These are phyloP conservation scores for Vicugna pacos DNA, from an alignment of 2,113 vertebrate species.

Conservation along the genomic window DNA sequence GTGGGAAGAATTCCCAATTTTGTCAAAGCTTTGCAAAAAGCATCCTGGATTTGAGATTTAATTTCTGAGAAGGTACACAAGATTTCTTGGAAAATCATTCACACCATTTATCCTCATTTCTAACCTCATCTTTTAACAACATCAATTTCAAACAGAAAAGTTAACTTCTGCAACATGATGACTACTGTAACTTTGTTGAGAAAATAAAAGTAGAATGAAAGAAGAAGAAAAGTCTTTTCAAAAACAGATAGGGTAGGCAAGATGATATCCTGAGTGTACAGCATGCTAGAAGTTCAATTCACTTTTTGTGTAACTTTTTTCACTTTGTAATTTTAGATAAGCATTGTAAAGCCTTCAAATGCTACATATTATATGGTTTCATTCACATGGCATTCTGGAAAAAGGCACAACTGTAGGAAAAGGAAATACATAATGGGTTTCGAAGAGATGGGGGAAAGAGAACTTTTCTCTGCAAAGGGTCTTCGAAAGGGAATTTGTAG, in stretches of 20 bases:
- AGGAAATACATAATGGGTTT: background rate
- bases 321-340: constrained; percentile 96
- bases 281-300: constrained; percentile 94
- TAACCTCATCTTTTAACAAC: constrained; percentile 94
- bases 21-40: constrained; percentile 94
- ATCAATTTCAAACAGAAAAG: constrained; percentile 95
- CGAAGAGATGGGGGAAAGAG: background rate
- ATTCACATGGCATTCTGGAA: background rate
- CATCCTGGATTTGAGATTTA: constrained; percentile 95
- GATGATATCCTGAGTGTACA: constrained; percentile 97
- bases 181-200: constrained; percentile 97
- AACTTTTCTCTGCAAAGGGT: background rate
- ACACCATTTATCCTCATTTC: constrained; percentile 93
- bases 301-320: constrained; percentile 96
- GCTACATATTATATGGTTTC: background rate
- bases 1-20: constrained; percentile 94
- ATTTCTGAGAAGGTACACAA: constrained; percentile 94
- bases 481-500: background rate
- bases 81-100: constrained; percentile 97
- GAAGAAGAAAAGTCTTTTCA: constrained; percentile 96
- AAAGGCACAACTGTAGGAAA: background rate
- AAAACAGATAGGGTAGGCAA: constrained; percentile 94
- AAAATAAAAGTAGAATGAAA: constrained; percentile 92
- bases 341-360: constrained; percentile 89
- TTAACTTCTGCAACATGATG: constrained; percentile 97